Evolutionary conservation across 2,888 invertebrate species (phyloP).

Genomic region (Odontothrips loti): DNA sequence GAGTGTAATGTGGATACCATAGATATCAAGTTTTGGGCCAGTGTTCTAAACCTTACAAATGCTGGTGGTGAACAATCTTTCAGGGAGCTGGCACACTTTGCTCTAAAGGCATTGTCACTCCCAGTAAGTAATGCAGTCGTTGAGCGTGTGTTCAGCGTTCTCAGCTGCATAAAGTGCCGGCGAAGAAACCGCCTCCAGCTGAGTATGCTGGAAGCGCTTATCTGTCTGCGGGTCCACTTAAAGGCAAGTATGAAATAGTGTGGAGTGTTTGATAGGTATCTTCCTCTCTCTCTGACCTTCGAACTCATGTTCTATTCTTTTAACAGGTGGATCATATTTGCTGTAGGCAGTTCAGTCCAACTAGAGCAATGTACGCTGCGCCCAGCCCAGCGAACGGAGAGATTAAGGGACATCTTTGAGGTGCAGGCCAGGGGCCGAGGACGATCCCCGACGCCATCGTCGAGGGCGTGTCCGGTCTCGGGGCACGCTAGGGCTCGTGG

Average conservation of each 20-base stretch:
- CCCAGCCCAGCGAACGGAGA: not conserved
- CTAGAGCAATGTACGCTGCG: too few species aligned
- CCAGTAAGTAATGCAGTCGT: conserved; percentile 35
- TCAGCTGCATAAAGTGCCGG: conserved; percentile 33
- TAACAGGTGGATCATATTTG: too few species aligned
- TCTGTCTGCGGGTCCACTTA: not conserved
- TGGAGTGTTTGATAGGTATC: too few species aligned
- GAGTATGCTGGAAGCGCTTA: conserved; percentile 31
- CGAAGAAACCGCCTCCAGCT: conserved; percentile 33
- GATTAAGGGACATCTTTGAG: not conserved
- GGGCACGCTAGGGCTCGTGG: not conserved
- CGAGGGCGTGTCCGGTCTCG: not conserved
- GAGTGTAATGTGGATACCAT: not conserved
- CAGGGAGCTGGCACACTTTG: not conserved
- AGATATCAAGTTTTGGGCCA: not conserved
- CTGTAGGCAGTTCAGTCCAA: too few species aligned
- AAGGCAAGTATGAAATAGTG: not conserved
- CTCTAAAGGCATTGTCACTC: not conserved
- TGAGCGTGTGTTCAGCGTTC: conserved; percentile 34
- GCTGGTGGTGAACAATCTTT: not conserved
- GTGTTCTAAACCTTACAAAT: not conserved
- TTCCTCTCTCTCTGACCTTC: too few species aligned
- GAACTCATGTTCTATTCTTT: too few species aligned
- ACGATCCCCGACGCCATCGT: not conserved
- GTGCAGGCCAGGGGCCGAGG: not conserved